Evolutionary conservation across 2,797 vertebrate genomes (phyloP).

Genomic region (Rhinophrynus dorsalis): DNA sequence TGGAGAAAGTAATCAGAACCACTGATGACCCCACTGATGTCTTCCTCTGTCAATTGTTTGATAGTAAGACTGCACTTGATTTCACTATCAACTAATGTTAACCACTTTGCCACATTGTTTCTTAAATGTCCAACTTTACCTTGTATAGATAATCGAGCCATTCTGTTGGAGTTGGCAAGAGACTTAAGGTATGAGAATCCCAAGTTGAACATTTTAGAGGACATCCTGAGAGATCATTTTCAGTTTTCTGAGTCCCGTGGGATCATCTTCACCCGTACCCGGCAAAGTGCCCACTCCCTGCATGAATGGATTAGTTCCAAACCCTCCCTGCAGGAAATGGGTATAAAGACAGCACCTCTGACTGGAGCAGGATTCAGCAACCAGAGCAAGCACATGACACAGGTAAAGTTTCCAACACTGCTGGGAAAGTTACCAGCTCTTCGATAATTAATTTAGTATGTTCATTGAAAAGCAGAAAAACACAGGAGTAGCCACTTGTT

Average conservation of each 20-base stretch:
- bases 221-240: constrained; percentile 75
- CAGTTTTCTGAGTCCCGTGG: constrained; percentile 59
- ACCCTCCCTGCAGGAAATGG: constrained; percentile 46
- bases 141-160: constrained; percentile 73
- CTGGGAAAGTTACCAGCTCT: background rate
- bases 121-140: background rate
- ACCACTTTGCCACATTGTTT: too few species aligned
- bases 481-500: too few species aligned
- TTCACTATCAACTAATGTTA: too few species aligned
- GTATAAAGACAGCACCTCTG: constrained; percentile 73
- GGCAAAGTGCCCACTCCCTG: constrained; percentile 77
- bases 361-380: constrained; percentile 74
- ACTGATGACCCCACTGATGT: constrained; percentile 65
- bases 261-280: constrained; percentile 85
- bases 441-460: too few species aligned
- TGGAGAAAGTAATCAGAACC: constrained; percentile 24
- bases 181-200: constrained; percentile 76
- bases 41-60: constrained; percentile 73
- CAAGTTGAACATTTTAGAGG: constrained; percentile 74
- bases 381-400: constrained; percentile 82
- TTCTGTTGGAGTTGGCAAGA: constrained; percentile 59
- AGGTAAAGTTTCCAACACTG: constrained; percentile 64
- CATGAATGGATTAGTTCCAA: constrained; percentile 76
- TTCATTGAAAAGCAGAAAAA: too few species aligned
- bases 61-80: too few species aligned